Percentiles rank a stretch among this genome's conserved stretches.
Conservation (phyloP, 2,797 vertebrate genomes). For the Silurus aristotelis region DNA sequence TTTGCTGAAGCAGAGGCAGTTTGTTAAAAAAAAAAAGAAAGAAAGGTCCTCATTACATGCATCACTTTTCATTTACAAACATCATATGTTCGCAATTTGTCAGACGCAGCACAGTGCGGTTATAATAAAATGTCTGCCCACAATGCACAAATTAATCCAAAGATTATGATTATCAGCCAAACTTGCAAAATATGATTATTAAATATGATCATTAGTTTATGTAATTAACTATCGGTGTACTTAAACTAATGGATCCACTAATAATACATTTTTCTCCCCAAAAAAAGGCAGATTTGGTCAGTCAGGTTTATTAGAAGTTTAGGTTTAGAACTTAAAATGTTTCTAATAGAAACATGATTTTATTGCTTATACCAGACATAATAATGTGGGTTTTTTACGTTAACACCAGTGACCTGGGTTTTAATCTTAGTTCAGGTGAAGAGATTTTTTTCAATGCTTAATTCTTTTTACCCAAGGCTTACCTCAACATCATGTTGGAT, state of each 20-base stretch:
- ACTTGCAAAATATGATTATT: not conserved
- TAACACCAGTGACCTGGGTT: not conserved
- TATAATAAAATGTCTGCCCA: not conserved
- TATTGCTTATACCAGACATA: not conserved
- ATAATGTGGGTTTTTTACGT: not conserved
- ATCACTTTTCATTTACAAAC: not conserved
- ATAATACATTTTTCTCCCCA: not conserved
- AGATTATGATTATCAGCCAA: not conserved
- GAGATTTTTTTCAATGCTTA: not conserved
- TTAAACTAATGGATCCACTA: too few species aligned
- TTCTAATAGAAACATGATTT: not conserved
- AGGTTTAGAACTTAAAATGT: not conserved
- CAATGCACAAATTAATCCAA: not conserved
- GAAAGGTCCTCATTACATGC: not conserved
- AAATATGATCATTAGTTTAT: not conserved
- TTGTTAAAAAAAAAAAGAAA: not conserved
- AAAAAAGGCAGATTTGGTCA: not conserved
- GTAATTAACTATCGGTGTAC: not conserved
- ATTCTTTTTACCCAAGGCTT: too few species aligned
- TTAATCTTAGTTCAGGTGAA: not conserved
- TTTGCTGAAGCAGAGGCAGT: not conserved
- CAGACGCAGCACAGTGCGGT: not conserved
- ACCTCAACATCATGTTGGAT: not conserved
- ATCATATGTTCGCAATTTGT: conserved; percentile 3
- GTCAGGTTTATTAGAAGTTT: not conserved